Conservation (phyloP, 2,797 vertebrate genomes). For the Oryzias sinensis region DNA sequence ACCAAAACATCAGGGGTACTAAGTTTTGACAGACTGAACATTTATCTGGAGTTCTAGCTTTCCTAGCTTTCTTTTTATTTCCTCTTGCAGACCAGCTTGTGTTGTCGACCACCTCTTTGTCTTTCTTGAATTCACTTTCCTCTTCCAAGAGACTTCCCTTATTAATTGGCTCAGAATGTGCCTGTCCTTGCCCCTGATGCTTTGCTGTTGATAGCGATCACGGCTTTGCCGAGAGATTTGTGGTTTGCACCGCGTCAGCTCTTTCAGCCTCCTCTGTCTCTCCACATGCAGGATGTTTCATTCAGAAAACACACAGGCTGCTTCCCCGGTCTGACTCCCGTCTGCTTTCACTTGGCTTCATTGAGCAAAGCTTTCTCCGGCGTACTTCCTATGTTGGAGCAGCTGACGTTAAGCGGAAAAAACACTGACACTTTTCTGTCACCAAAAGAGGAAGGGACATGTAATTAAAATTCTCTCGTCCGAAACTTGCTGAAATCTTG, state of each 20-base stretch:
- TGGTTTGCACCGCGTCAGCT: constrained; percentile 69
- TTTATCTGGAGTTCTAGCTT: too few relatives aligned
- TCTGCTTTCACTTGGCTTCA: constrained; percentile 55
- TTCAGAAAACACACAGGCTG: constrained; percentile 76
- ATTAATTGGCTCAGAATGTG: constrained; percentile 20
- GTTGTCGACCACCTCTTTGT: constrained; percentile 43
- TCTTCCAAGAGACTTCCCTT: constrained; percentile 57
- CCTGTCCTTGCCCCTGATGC: constrained; percentile 33
- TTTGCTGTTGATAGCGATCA: constrained; percentile 60
- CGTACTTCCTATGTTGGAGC: constrained; percentile 37
- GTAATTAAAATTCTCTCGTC: neutral
- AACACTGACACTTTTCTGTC: constrained; percentile 12
- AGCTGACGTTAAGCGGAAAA: constrained; percentile 23
- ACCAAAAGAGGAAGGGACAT: neutral
- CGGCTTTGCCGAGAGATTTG: constrained; percentile 56
- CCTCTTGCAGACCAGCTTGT: constrained; percentile 16
- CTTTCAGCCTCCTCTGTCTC: constrained; percentile 48
- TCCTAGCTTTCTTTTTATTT: too few relatives aligned
- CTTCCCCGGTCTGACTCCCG: constrained; percentile 42
- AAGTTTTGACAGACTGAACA: too few relatives aligned
- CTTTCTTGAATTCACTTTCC: constrained; percentile 30
- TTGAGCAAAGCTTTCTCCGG: constrained; percentile 27
- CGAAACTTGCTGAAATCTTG: neutral
- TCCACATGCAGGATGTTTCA: constrained; percentile 77
- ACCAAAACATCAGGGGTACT: too few relatives aligned